These are phyloP conservation scores for Pygoscelis antarcticus DNA, from an alignment of 2,113 vertebrate species.

Conservation along the genomic window DNA sequence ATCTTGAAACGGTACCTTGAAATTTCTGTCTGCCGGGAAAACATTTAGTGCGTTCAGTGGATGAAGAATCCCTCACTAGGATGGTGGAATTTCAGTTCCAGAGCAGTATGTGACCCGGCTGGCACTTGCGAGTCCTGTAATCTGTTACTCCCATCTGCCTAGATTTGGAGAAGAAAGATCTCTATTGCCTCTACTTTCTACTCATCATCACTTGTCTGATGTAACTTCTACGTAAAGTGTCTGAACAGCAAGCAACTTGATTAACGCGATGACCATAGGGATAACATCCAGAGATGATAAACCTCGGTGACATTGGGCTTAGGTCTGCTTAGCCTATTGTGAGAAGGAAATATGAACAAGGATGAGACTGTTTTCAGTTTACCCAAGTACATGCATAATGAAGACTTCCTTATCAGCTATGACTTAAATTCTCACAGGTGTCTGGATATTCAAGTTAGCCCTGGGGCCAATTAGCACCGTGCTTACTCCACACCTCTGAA, in stretches of 20 bases:
- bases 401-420: not conserved
- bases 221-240: not conserved
- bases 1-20: not conserved
- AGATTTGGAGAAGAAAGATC: not conserved
- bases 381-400: not conserved
- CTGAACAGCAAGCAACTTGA: not conserved
- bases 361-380: not conserved
- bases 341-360: not conserved
- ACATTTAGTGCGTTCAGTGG: not conserved
- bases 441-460: not conserved
- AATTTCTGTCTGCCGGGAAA: not conserved
- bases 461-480: not conserved
- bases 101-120: not conserved
- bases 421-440: not conserved
- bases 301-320: not conserved
- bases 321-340: not conserved
- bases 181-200: not conserved
- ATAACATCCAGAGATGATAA: not conserved
- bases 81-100: not conserved
- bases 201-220: not conserved
- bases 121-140: not conserved
- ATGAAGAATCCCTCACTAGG: not conserved
- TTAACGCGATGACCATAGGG: rapidly evolving
- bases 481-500: not conserved
- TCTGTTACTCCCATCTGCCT: not conserved